phyloP scores from a whole-genome alignment of 2,797 vertebrate species.

The Numenius phaeopus region DNA sequence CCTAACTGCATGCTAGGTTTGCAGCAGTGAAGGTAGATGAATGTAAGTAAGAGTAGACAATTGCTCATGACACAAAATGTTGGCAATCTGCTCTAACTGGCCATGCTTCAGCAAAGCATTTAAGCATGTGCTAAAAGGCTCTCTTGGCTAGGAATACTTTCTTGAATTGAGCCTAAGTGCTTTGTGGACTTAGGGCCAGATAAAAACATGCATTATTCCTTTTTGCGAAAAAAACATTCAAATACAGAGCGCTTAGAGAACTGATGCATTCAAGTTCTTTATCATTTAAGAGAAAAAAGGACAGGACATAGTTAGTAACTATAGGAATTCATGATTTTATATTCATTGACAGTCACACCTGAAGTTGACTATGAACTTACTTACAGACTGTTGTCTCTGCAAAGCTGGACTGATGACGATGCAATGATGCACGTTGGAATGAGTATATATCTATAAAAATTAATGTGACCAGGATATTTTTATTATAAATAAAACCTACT shows the following conservation, averaged over 20 bases:
- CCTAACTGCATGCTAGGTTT: background rate
- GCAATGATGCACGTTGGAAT: background rate
- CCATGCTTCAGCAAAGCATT: constrained; percentile 34
- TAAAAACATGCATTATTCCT: background rate
- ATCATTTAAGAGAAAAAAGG: background rate
- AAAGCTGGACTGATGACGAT: background rate
- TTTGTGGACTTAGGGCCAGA: background rate
- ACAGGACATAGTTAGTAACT: background rate
- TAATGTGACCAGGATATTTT: background rate
- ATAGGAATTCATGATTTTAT: background rate
- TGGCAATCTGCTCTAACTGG: background rate
- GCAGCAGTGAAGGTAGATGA: background rate
- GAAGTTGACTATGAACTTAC: background rate
- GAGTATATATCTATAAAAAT: background rate
- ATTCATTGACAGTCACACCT: background rate
- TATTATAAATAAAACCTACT: background rate
- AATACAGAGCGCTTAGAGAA: background rate
- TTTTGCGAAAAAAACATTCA: background rate
- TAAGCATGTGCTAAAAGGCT: background rate
- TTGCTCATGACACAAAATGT: background rate
- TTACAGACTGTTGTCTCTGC: background rate
- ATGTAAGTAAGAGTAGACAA: background rate
- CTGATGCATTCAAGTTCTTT: background rate
- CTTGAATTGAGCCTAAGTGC: background rate
- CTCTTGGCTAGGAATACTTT: background rate